Base-by-base conservation (phyloP, 2,888 invertebrate genomes). In the Yponomeuta malinellus region DNA sequence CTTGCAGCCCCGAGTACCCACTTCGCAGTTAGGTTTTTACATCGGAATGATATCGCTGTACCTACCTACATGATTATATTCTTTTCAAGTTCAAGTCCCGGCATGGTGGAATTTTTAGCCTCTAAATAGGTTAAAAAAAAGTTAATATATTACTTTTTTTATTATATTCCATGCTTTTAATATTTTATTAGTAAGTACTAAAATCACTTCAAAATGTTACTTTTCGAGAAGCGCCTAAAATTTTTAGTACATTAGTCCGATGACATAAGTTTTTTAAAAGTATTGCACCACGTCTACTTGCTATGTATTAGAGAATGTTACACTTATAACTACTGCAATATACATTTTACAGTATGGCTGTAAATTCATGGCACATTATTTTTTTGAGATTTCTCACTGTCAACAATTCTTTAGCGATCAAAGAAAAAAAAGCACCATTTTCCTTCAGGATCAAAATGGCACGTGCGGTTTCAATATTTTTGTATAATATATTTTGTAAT, bases 401-500 rank as follows among this genome's bases (percentile, higher is more conserved):
- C 48, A 29, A 23, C 4, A 29, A 29, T 68, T 52, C 29, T 52
- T 68, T 52, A 68, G 10, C 59, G 31, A 12, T 31, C 52, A 68
- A 52, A 29, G 23, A 52, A 68, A 68, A 48, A 1, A 23, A 15
- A 52, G 68, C 68, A 68, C 68, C 68, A 52, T 31, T 29, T 65
- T 48, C 29, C 68, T 48, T 12, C 37, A 15, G 29, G 29, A 68
- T n/a, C 48, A 48, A 29, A 29, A 52, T 68, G 68, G 68, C 68
- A 68, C 68, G 31, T 23, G 23, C 48, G 68, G 68, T 29, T 48
- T 52, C 29, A 72, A 73, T 75, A 75, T 73, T 71, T 72, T 71
- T 72, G 73, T 71, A 72, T 71, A 74, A 73, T 74, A 65, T 63
- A 72, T 70, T 71, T 75, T 75, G 71, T 48, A 70, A 52, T 70